These are phyloP conservation scores for Ispidina picta DNA, from an alignment of 2,797 vertebrate genomes.

Conservation along the genomic window DNA sequence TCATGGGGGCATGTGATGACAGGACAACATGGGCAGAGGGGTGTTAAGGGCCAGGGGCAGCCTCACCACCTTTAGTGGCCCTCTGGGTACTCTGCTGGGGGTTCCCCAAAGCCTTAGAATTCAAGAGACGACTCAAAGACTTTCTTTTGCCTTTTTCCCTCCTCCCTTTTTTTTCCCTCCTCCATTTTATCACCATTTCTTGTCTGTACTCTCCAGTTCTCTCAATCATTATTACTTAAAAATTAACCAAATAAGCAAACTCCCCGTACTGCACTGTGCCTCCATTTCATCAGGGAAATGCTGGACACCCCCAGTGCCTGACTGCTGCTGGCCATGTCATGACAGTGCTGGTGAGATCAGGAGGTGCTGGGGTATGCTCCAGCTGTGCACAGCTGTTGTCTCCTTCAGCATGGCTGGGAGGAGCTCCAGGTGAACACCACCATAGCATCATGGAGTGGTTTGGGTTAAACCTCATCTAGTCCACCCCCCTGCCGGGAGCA, in stretches of 20 bases:
- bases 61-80: background rate
- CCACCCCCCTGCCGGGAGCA: background rate
- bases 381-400: background rate
- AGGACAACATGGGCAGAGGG: rapidly evolving
- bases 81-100: rapidly evolving
- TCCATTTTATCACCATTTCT: background rate
- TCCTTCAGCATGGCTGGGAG: background rate
- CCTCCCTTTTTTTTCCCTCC: too few species aligned
- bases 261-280: background rate
- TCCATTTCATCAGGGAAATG: background rate
- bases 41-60: background rate
- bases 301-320: background rate
- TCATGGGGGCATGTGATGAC: background rate
- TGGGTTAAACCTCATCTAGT: background rate
- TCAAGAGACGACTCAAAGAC: background rate
- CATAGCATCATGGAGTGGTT: background rate
- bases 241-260: too few species aligned
- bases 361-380: background rate
- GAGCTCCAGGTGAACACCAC: background rate
- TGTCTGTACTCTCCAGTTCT: background rate
- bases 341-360: rapidly evolving
- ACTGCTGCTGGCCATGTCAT: rapidly evolving
- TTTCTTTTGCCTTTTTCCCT: background rate
- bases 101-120: background rate
- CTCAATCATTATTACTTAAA: background rate